Evolutionary conservation across 2,113 vertebrate species (phyloP), one percentile per base, ranked within the genome.

Genomic region (Aramus guarauna): DNA sequence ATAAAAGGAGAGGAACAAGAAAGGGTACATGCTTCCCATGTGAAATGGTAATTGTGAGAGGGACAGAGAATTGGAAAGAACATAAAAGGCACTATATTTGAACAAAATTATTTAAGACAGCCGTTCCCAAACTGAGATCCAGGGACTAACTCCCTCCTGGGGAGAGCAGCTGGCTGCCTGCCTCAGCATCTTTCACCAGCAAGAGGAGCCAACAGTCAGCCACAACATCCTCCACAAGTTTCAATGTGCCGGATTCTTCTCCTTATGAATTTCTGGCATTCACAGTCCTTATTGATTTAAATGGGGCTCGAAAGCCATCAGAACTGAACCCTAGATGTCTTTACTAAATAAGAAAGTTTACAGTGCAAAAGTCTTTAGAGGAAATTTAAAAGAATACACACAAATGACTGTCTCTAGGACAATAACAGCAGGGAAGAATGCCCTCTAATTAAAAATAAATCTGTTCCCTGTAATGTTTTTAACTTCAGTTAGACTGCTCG

Each of bases 81-180:
- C 89, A 96, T 96, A 90, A 96, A 95, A 97, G 93, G 91, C 78
- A 71, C 96, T 95, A 83, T 92, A 96, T 91, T 96, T 94, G 94
- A 97, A 91, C 84, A 94, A 84, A 97, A 96, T 95, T 95, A 93
- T 95, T 95, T 85, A 66, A 97, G 94, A 96, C 91, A 96, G 84
- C 91, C 90, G 2, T 97, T 97, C 96, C 89, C 97, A 96, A 97
- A 96, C 89, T 56, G 47, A 96, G 84, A 92, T 96, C 87, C 94
- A 96, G 89, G 77, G 89, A 92, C 91, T 94, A 66, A 77, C 91
- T 91, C 91, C 92, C 94, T 97, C 87, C 89, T 95, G 95, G 89
- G 92, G 86, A 97, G 91, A 92, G 82, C 69, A 96, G 91, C 93
- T 96, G 95, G 80, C 95, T 94, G 93, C 56, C 93, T 95, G 88